These are phyloP conservation scores for Portunus trituberculatus DNA, from an alignment of 1,140 invertebrate genomes.

Conservation along the genomic window DNA sequence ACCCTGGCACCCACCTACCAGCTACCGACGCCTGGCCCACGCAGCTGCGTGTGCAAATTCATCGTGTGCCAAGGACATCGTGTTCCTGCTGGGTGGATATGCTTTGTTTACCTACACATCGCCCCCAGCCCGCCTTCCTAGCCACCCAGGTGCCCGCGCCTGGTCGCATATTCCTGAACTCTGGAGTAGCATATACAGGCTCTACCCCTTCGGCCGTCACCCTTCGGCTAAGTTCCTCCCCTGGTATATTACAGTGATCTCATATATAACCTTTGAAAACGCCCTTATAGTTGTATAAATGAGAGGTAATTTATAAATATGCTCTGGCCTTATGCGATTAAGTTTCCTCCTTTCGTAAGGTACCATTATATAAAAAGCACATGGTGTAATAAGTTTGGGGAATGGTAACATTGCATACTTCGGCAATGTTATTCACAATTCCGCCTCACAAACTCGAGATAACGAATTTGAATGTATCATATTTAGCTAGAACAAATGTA, in stretches of 20 bases:
- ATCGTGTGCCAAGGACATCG: too few species aligned
- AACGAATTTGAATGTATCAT: conserved; percentile 43
- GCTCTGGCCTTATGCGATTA: neutral
- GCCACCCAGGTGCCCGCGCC: too few species aligned
- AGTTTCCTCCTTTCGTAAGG: conserved; percentile 25
- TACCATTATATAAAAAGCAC: conserved; percentile 24
- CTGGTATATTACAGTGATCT: neutral
- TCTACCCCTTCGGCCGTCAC: neutral
- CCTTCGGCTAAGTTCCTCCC: neutral
- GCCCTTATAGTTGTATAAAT: neutral
- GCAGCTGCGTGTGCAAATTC: too few species aligned
- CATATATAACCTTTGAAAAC: neutral
- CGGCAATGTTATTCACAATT: conserved; percentile 10
- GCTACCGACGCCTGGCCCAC: too few species aligned
- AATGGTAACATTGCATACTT: conserved; percentile 30
- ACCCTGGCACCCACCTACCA: too few species aligned
- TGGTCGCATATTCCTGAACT: neutral
- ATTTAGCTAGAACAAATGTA: neutral
- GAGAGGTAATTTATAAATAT: neutral
- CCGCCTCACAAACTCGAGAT: conserved; percentile 39
- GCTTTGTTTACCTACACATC: too few species aligned
- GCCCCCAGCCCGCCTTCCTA: too few species aligned
- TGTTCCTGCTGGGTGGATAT: too few species aligned
- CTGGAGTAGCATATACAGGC: neutral
- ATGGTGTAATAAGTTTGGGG: conserved; percentile 38